Evolutionary conservation across 2,888 invertebrate genomes (phyloP).

Genomic region (Leptothorax acervorum): DNA sequence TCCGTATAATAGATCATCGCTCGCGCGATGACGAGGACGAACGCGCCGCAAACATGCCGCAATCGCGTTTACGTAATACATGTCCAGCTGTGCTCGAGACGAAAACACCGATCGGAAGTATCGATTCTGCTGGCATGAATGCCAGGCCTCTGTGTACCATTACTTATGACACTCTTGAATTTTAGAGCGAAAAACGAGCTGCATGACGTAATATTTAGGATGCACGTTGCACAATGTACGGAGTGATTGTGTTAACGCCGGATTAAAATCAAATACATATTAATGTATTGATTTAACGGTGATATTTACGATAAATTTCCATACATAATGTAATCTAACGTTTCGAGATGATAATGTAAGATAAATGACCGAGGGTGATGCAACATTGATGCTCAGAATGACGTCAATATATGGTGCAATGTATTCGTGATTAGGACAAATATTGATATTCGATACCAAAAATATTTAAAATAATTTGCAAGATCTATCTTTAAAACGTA

Average conservation of each 20-base stretch:
- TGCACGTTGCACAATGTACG: no score
- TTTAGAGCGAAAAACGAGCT: neutral
- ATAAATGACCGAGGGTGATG: conserved; percentile 4
- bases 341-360: neutral
- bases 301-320: neutral
- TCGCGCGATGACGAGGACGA: neutral
- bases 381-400: neutral
- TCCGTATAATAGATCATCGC: neutral
- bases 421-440: neutral
- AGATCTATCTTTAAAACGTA: neutral
- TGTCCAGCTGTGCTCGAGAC: neutral
- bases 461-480: neutral
- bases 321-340: neutral
- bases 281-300: neutral
- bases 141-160: neutral
- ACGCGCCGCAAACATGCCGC: neutral
- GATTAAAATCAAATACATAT: neutral
- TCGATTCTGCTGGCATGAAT: neutral
- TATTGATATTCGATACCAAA: neutral
- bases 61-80: conserved; percentile 39
- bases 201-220: neutral
- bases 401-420: neutral
- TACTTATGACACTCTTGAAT: neutral
- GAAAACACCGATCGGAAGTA: neutral
- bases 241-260: neutral